Base-by-base conservation (phyloP, 2,888 invertebrate species). In the Oxyteleia sp. region DNA sequence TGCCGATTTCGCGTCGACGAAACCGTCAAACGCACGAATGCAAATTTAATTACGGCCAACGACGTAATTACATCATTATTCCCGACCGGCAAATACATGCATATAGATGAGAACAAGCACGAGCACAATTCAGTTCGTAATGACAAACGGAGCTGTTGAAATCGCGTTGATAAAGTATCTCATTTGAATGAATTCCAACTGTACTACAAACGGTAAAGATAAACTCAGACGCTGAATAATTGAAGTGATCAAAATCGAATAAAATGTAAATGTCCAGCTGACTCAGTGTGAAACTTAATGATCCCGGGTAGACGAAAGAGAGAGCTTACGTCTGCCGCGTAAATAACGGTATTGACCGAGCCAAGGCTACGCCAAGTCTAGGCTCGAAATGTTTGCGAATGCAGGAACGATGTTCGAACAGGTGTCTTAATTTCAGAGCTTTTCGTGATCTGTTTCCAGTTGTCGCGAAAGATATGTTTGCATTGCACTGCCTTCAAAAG, bases 261-360 rank as follows among this genome's bases (percentile, higher is more conserved):
- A 76, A 76, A 82, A 76, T 71, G 82, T 82, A 74, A 82, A 76
- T 66, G 78, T 66, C 72, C 72, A 59, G 69, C 81, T 81, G 81
- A 74, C 69, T 82, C 75, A 69, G 74, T 74, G 78, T 75, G 75
- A 75, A 69, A 79, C 63, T 74, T 72, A 83, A 83, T 81, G 76
- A 81, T 72, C 76, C 38, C 35, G 66, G 26, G 71, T 64, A 76
- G 81, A 84, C 76, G 84, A 84, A 84, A 84, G 84, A 84, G 84
- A 84, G 80, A 84, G 84, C 84, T 84, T 78, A 69, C 72, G 76
- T 84, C 84, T 80, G 80, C 66, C 49, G 41, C 53, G 64, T 61
- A 57, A 23, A 49, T 80, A 80, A 84, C 84, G 80, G 84, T 71
- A 80, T 69, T 29, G 59, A 32, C 47, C 79, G 61, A 75, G 72